Evolutionary conservation across 1,140 invertebrate genomes (phyloP), one percentile per base, ranked within the genome.

Genomic region (Pinna nobilis): DNA sequence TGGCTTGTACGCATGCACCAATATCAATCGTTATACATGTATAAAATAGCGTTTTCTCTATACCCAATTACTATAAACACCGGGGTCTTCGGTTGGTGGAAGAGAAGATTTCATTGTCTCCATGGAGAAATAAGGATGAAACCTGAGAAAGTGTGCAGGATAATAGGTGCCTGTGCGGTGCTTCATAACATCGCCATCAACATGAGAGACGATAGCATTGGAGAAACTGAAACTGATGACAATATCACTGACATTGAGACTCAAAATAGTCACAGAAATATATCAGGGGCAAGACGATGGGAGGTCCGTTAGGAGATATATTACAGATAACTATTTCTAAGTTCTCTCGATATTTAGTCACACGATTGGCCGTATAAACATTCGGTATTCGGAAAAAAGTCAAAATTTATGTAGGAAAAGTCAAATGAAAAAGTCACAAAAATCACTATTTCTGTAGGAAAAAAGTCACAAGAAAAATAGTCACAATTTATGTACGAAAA

Each of bases 121-220:
- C 47, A 69, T 37, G 23, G 44, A 23, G 72, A 65, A 60, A 57
- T 77, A n/a, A 53, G 64, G 47, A 41, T 69, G 53, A 65, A 13
- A 20, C 70, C 70, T 47, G 60, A 4, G 15, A 72, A 44, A 57
- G 70, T 72, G 18, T 57, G 70, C 39, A 44, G 13, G n/a, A 59
- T 73, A 20, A 50, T 73, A 35, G 37, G 61, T 35, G 61, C 70
- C 6, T 67, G 70, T 61, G 61, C 61, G 11, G 41, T 65, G 20
- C 37, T 72, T 11, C 70, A 72, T 35, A 72, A 72, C 23, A 55
- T 66, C 33, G 63, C 70, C 3, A 59, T 73, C 15, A 44, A 15
- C 11, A 18, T 66, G 30, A 59, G 32, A 30, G 70, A 73, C 18
- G 49, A 55, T 3, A 37, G 39, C 32, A 18, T 39, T 15, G 63